These are phyloP conservation scores for Octodon degus DNA, from an alignment of 2,113 vertebrate genomes.

Conservation along the genomic window DNA sequence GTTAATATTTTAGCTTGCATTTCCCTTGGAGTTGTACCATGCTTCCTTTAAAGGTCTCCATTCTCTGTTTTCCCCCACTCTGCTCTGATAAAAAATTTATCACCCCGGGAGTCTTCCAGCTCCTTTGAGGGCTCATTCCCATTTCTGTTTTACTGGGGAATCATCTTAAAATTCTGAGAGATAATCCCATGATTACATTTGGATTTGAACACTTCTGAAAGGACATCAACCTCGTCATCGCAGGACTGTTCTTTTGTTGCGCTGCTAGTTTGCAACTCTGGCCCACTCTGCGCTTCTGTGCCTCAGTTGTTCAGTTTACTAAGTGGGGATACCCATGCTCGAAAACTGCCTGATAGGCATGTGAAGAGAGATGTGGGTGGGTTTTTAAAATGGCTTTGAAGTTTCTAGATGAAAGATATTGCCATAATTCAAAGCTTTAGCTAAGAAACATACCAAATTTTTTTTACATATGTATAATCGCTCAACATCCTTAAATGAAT, in stretches of 20 bases:
- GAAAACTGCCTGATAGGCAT: slow-evolving; percentile 11
- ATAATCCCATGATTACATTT: background rate
- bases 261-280: background rate
- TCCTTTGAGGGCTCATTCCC: background rate
- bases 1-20: slow-evolving; percentile 54
- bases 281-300: background rate
- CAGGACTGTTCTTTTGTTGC: background rate
- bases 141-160: slow-evolving; percentile 21
- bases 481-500: slow-evolving; percentile 29
- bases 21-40: slow-evolving; percentile 25
- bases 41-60: background rate
- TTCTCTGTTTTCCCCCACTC: background rate
- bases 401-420: slow-evolving; percentile 73
- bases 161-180: background rate
- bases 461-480: slow-evolving; percentile 59
- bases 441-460: slow-evolving; percentile 65
- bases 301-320: slow-evolving; percentile 41
- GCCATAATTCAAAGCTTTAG: slow-evolving; percentile 62
- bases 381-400: slow-evolving; percentile 53
- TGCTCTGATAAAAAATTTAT: slow-evolving; percentile 66
- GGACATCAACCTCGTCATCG: background rate
- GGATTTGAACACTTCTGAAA: background rate
- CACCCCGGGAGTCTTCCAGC: background rate
- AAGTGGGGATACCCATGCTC: background rate
- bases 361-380: background rate